Evolutionary conservation across 2,888 invertebrate species (phyloP), one percentile per base, ranked within the genome.

Genomic region (Caenorhabditis zanzibari): DNA sequence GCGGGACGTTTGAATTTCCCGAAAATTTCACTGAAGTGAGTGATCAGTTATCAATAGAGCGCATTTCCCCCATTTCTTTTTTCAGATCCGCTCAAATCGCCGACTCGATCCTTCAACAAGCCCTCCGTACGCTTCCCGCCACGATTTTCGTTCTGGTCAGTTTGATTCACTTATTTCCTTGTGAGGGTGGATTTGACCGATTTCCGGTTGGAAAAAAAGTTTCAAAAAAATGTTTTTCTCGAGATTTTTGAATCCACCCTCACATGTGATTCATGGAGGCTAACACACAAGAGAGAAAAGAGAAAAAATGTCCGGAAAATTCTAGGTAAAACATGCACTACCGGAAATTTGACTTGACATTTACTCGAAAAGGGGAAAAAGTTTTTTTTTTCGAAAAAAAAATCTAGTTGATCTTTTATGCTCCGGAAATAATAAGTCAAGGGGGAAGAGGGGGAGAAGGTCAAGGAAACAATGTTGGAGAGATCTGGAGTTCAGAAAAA

Each of bases 1-100:
- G 89, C 88, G 22, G 89, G 88, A 26, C 73, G 88, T 10, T 83
- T 89, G 38, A 82, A 82, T 16, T 88, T 89, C 66, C 89, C 89
- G 10, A 76, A 77, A 24, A 79, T 88, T n/a, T 58, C 80, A 1
- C 47, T 88, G 58, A 85, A 79, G 84, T 86, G 35, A 61, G 49
- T 22, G n/a, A n/a, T 19, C 0, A 14, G 7, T 16, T 12, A 5
- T 22, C 19, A 47, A 16, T 47, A 14, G 38, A 38, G 38, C 38
- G 38, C 38, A 12, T 12, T 38, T 38, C 19, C 47, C 12, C 10
- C 6, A 10, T 38, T 26, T 4, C 9, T 16, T 44, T 16, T 72
- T 84, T 64, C 66, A 85, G 87, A 49, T 86, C 85, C 1, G 35
- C 84, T 0, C 73, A 82, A 59, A 41, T 88, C 4, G 22, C 87